Evolutionary conservation across 2,888 invertebrate species (phyloP), one percentile per base, ranked within the genome.

Genomic region (Coenonympha glycerion): DNA sequence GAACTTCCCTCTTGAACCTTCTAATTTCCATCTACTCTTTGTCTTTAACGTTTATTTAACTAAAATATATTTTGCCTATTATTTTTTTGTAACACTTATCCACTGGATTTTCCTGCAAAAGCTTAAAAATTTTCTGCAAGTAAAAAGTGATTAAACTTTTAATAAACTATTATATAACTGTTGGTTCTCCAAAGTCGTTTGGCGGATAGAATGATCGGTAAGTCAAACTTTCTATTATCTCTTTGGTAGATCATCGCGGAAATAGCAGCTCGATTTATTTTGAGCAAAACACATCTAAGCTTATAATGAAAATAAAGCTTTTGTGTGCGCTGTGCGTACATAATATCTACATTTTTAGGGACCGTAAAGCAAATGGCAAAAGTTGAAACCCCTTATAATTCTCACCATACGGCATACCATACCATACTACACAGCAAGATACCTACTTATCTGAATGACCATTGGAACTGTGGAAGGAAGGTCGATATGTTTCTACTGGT

Each of bases 131-230:
- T 44, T 40, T 34, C 3, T n/a, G 16, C 8, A 11, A 16, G 24
- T 26, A 34, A 6, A 44, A 47, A 58, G 60, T 55, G 52, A 66
- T 49, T 69, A 81, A 80, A 78, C 84, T 85, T 54, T 79, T 58
- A 66, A 80, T 58, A 66, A 80, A 80, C 66, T 76, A 69, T 71
- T 71, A 70, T 67, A 60, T 66, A 70, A 71, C 66, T 66, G 63
- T 73, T 70, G 73, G 65, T 73, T 71, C 69, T 65, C 58, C 64
- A 66, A 69, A 75, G 72, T 71, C 69, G 59, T 57, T 68, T 34
- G 62, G 64, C 66, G 66, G 69, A 54, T 51, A 71, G 73, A 76
- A 86, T 86, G 86, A 85, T 85, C 52, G 82, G 86, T 86, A 68
- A 85, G 85, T 81, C 52, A 57, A 63, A 49, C 52, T 60, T 56